These are phyloP conservation scores for Melopsittacus undulatus DNA, from an alignment of 2,797 vertebrate genomes.

Conservation along the genomic window DNA sequence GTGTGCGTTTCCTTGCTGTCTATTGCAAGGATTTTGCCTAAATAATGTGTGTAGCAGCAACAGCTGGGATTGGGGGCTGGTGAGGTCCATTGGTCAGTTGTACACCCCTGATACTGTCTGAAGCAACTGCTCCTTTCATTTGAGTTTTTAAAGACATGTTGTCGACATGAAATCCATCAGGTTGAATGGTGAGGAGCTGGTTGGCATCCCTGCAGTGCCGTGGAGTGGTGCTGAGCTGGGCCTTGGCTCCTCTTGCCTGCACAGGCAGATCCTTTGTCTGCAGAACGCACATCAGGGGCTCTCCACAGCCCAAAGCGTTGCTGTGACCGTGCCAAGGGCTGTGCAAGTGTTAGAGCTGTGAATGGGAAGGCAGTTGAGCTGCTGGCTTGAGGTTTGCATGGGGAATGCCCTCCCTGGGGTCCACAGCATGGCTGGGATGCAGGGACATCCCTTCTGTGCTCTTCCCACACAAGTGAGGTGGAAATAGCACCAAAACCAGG, in stretches of 20 bases:
- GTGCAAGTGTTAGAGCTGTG: accelerated
- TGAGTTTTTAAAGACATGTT: accelerated
- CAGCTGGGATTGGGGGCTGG: not conserved
- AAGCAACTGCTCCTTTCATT: not conserved
- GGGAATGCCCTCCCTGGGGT: not conserved
- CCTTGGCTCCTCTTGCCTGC: not conserved
- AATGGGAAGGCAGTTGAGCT: not conserved
- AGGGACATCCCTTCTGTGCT: not conserved
- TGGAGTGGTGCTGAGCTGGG: accelerated
- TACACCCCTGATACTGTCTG: not conserved
- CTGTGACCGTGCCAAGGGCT: not conserved
- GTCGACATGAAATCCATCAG: not conserved
- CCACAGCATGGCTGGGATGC: accelerated
- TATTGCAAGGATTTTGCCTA: not conserved
- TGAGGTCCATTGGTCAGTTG: accelerated
- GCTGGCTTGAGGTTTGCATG: accelerated
- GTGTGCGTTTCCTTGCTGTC: not conserved
- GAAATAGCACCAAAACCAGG: not conserved
- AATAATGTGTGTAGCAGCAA: accelerated
- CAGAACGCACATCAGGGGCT: not conserved
- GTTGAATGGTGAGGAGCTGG: not conserved
- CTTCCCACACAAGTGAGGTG: too few relatives aligned
- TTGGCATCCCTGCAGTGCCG: accelerated
- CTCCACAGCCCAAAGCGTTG: not conserved
- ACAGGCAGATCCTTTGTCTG: not conserved